These are phyloP conservation scores for Rhadinocentrus ornatus DNA, from an alignment of 2,797 vertebrate species.

Conservation along the genomic window DNA sequence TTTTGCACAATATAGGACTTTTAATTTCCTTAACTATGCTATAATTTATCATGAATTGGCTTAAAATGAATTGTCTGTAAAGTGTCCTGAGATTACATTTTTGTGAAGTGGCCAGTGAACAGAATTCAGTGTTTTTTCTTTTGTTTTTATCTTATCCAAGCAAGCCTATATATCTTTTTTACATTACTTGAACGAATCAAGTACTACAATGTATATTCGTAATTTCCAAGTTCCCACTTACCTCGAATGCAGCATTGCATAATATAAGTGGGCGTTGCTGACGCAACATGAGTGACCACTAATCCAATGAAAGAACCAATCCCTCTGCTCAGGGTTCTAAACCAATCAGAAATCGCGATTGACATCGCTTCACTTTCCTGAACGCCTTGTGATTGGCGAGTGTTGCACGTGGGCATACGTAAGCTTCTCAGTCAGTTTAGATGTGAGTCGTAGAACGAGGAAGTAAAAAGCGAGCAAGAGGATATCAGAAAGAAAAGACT, in stretches of 20 bases:
- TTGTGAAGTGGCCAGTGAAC: too few relatives aligned
- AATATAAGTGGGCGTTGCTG: neutral
- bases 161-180: neutral
- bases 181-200: neutral
- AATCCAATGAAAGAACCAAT: constrained; percentile 50
- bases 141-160: too few relatives aligned
- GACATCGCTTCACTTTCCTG: neutral
- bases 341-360: constrained; percentile 65
- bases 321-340: constrained; percentile 70
- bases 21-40: too few relatives aligned
- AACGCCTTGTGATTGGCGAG: constrained; percentile 57
- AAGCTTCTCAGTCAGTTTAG: neutral
- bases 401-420: neutral
- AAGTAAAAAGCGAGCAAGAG: constrained; percentile 61
- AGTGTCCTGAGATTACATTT: too few relatives aligned
- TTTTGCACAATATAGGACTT: too few relatives aligned
- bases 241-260: neutral
- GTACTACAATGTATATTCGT: neutral
- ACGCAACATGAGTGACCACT: constrained; percentile 29
- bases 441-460: constrained; percentile 62
- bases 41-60: too few relatives aligned
- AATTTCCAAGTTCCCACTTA: neutral
- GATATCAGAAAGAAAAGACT: constrained; percentile 9
- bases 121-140: too few relatives aligned
- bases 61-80: too few relatives aligned